A percentile compares a stretch with the other conserved stretches of the same genome.
phyloP scores from a whole-genome alignment of 92 coral and sea anemone genomes.

The Palythoa heliodiscus region DNA sequence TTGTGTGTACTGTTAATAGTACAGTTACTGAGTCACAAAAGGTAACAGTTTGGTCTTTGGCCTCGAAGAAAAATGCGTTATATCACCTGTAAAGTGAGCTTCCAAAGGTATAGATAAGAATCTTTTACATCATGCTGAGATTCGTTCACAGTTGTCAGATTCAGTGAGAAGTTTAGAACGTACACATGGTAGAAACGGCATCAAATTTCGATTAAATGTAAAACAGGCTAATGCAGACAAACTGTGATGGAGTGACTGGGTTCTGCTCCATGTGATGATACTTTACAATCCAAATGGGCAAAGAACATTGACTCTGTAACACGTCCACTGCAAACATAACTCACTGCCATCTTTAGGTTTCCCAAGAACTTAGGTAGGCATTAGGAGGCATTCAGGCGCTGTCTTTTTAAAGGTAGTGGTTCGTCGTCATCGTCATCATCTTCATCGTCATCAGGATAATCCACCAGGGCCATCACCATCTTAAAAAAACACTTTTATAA shows the following conservation, averaged over 20 bases:
- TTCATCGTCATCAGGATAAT: constrained; percentile 97
- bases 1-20: not conserved
- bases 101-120: not conserved
- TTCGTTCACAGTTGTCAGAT: not conserved
- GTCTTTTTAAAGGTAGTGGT: constrained; percentile 88
- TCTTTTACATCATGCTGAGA: not conserved
- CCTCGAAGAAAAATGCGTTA: not conserved
- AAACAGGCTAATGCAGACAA: not conserved
- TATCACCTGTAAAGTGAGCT: not conserved
- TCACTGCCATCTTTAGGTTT: not conserved
- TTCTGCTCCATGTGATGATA: not conserved
- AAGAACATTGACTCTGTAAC: not conserved
- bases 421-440: constrained; percentile 93
- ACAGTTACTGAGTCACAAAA: too few species aligned
- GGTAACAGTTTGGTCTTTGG: not conserved
- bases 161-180: not conserved
- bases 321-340: not conserved
- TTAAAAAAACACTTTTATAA: not conserved
- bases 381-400: constrained; percentile 89
- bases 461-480: constrained; percentile 71
- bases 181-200: not conserved
- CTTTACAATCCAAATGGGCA: not conserved
- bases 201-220: not conserved
- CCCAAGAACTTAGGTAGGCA: not conserved
- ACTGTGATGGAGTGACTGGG: not conserved